Evolutionary conservation across 2,888 invertebrate species (phyloP), one percentile per base, ranked within the genome.

Genomic region (Amphimallon solstitiale): DNA sequence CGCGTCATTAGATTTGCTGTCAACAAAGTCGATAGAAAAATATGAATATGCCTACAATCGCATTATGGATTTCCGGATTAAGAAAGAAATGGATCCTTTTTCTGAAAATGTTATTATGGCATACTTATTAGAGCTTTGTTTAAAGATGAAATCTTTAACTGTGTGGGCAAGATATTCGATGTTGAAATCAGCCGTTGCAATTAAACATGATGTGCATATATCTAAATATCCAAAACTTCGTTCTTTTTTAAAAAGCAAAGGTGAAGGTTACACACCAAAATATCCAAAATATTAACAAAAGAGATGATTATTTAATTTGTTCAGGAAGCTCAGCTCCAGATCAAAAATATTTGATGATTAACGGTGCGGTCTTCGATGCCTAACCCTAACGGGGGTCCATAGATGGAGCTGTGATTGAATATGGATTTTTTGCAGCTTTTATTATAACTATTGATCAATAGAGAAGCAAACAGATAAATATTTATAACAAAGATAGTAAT

Each of bases 171-270:
- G 61, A 15, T 69, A 64, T 56, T 67, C 67, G 10, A 64, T 69
- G 64, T 54, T 69, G 65, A 52, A 61, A 35, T 45, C 48, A 10
- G 62, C 62, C 21, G 12, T 67, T 15, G 45, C 40, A n/a, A 45
- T 65, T 14, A 64, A 65, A 19, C n/a, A 65, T 4, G 61, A 65
- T 49, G 48, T 67, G 7, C 52, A 69, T 46, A 67, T 69, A 14
- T 10, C 34, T n/a, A 60, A 62, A 54, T 67, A 48, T 59, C 12
- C 15, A 34, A 64, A 62, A 62, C 35, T 67, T 15, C 29, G 34
- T n/a, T 64, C 66, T 0, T 75, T 72, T 63, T 61, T 75, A 34
- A 73, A 71, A 63, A 52, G 65, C 17, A 70, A 73, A 46, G 61
- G 65, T 10, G 64, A 56, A n/a, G n/a, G n/a, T n/a, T n/a, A n/a